Percentiles rank a stretch among this genome's conserved stretches.
These are phyloP conservation scores for Nerophis ophidion DNA, from an alignment of 2,113 vertebrate genomes.

Conservation along the genomic window DNA sequence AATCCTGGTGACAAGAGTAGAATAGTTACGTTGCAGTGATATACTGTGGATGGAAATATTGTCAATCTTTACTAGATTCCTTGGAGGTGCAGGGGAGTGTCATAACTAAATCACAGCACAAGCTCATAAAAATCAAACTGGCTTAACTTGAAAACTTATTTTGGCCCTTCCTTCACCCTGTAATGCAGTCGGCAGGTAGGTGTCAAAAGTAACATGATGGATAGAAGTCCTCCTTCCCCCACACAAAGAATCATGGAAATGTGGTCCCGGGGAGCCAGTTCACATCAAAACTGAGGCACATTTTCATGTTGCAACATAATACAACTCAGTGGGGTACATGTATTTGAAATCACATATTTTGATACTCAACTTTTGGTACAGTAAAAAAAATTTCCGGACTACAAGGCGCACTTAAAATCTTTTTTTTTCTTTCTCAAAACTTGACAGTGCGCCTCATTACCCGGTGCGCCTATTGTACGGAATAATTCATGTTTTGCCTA, in stretches of 20 bases:
- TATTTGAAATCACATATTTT: no score
- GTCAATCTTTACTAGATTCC: background rate
- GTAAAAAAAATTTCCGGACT: no score
- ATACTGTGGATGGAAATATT: constrained; percentile 13
- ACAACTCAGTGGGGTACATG: no score
- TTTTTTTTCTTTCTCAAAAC: no score
- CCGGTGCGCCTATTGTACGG: no score
- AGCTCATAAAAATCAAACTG: background rate
- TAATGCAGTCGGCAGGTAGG: constrained; percentile 12
- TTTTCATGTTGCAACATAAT: background rate
- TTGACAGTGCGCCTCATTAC: no score
- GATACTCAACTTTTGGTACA: no score
- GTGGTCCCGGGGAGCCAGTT: constrained; percentile 7
- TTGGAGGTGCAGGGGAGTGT: constrained; percentile 1
- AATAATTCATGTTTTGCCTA: no score
- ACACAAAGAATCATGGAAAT: constrained; percentile 3
- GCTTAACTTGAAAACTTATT: constrained; percentile 5
- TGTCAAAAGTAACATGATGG: constrained; percentile 32
- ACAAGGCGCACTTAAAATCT: no score
- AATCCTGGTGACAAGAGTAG: constrained; percentile 11
- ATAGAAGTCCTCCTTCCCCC: constrained; percentile 13
- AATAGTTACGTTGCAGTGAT: constrained; percentile 32
- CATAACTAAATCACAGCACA: background rate
- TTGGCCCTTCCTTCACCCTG: background rate
- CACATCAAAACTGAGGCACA: background rate